Percentiles rank a stretch among this genome's conserved stretches.
These are phyloP conservation scores for Synergus laeviventris DNA, from an alignment of 2,888 invertebrate genomes.

Conservation along the genomic window DNA sequence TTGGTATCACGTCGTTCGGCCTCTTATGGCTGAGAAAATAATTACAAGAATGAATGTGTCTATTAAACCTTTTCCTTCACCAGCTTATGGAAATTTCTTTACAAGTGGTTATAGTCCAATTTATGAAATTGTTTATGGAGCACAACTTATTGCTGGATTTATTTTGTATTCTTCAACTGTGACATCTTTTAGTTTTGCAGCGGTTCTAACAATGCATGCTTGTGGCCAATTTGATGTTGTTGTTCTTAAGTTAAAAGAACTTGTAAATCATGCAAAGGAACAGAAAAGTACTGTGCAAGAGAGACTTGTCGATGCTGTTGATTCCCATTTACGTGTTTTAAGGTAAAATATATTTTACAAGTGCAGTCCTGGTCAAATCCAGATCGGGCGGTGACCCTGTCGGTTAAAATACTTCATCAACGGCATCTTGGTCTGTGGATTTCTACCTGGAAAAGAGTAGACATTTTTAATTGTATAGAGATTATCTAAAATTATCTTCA, in stretches of 20 bases:
- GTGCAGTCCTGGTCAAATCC: too few relatives aligned
- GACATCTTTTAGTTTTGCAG: conserved; percentile 44
- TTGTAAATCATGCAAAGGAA: conserved; percentile 26
- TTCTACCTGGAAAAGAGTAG: too few relatives aligned
- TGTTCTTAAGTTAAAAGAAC: conserved; percentile 41
- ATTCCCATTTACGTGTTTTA: conserved; percentile 38
- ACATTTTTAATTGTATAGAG: too few relatives aligned
- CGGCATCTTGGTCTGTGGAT: too few relatives aligned
- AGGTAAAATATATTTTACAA: conserved; percentile 31
- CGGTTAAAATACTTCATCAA: too few relatives aligned
- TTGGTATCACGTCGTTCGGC: conserved; percentile 1
- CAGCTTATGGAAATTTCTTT: conserved; percentile 41
- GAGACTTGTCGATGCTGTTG: conserved; percentile 39
- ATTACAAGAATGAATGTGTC: conserved; percentile 29
- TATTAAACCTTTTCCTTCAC: conserved; percentile 38
- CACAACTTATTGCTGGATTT: conserved; percentile 42
- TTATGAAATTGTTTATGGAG: conserved; percentile 43
- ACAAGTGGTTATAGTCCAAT: conserved; percentile 42
- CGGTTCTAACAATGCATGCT: conserved; percentile 44
- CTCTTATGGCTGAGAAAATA: conserved; percentile 21
- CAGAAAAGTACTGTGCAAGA: conserved; percentile 21
- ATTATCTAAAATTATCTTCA: neutral
- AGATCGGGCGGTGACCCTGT: too few relatives aligned
- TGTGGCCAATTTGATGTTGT: conserved; percentile 45
- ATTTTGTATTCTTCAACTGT: conserved; percentile 46